Base-by-base conservation (phyloP, 2,113 vertebrate genomes). In the Ochotona princeps region DNA sequence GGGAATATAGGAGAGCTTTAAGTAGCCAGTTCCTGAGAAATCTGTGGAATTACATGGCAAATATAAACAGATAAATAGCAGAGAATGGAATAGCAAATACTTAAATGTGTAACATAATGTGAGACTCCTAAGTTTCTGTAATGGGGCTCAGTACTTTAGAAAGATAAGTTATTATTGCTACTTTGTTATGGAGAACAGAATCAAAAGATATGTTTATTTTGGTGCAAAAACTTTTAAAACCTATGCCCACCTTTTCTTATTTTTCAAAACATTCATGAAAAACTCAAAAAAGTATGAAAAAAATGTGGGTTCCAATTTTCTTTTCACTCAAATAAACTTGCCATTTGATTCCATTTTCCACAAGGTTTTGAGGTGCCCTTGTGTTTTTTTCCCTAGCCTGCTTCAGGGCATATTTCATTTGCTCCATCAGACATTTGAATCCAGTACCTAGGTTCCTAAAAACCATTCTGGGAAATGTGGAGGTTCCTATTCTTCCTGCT, bases 41-140 rank as follows among this genome's bases (percentile, higher is more conserved):
- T 93, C 51, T 76, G n/a, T 85, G 85, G 78, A 84, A 75, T 73
- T 87, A 87, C 73, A 89, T 81, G 92, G 63, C 47, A 84, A 89
- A 90, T 93, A 88, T 72, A 92, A 95, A 79, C 51, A 84, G 70
- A 84, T 44, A 78, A 61, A 78, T 92, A 70, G n/a, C 78, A 83
- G 32, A 72, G 25, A 60, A 65, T 57, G 49, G 18, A 67, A n/a
- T n/a, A 69, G 49, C 32, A 93, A 89, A 90, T 83, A 83, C 73
- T 90, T 86, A 81, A 74, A 30, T 66, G n/a, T 83, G 14, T 5
- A 38, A 8, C 2, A 10, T 15, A 49, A 35, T 7, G 23, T 3
- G 23, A 1, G 18, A 35, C 60, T 90, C 38, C n/a, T 69, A 74
- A 65, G 9, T 60, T 57, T 5, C 32, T 57, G 83, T 65, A 63